Evolutionary conservation across 2,888 invertebrate genomes (phyloP).

Genomic region (Synanthedon myopaeformis): DNA sequence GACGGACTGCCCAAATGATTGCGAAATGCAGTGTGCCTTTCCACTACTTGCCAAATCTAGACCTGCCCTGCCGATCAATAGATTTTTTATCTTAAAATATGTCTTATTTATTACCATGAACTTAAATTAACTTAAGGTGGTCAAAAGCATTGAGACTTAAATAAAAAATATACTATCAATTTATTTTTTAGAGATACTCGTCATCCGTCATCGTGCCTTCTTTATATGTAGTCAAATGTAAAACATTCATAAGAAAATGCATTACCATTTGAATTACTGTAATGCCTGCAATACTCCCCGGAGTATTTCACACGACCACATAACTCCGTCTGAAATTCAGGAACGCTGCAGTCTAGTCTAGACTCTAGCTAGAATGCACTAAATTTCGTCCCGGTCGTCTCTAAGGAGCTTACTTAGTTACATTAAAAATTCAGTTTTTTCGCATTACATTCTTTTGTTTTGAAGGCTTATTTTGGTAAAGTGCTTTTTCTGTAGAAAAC

Average conservation of each 20-base stretch:
- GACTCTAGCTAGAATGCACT: constrained; percentile 8
- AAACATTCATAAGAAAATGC: not conserved
- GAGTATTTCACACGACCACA: constrained; percentile 4
- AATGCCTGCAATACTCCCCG: constrained; percentile 4
- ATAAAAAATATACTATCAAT: too few relatives aligned
- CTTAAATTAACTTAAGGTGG: too few relatives aligned
- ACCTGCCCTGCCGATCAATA: too few relatives aligned
- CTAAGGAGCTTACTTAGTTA: constrained; percentile 10
- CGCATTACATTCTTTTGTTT: not conserved
- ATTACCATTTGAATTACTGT: not conserved
- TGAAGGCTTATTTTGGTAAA: not conserved
- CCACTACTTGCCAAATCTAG: too few relatives aligned
- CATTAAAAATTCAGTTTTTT: constrained; percentile 9
- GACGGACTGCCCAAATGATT: too few relatives aligned
- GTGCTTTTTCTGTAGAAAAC: not conserved
- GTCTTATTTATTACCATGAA: too few relatives aligned
- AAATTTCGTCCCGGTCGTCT: constrained; percentile 10
- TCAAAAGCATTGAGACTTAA: too few relatives aligned
- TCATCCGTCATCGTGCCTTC: too few relatives aligned
- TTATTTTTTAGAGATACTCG: too few relatives aligned
- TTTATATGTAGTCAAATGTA: not conserved
- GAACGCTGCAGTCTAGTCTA: constrained; percentile 3
- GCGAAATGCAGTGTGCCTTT: too few relatives aligned
- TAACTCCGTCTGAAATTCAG: constrained; percentile 4
- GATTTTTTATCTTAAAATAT: too few relatives aligned